Percentiles rank a stretch among this genome's conserved stretches.
phyloP scores from a whole-genome alignment of 2,888 invertebrate genomes.

The Onchidella celtica region DNA sequence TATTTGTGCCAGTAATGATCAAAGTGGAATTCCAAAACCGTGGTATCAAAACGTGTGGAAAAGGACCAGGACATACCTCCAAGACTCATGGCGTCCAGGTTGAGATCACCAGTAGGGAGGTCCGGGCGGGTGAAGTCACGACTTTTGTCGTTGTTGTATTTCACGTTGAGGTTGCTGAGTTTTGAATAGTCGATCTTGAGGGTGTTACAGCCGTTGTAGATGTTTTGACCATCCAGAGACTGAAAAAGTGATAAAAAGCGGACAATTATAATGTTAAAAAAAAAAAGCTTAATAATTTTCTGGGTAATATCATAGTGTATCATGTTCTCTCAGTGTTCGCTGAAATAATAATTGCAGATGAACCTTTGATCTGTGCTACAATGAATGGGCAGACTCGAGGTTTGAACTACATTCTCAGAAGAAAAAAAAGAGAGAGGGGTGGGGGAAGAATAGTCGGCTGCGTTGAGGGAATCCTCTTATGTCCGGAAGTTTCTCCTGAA shows the following conservation, averaged over 20 bases:
- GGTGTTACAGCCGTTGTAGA: conserved; percentile 99
- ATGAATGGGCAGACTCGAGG: no score
- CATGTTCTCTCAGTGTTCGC: background rate
- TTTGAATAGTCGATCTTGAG: conserved; percentile 99
- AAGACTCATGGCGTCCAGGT: conserved; percentile 60
- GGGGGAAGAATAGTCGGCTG: no score
- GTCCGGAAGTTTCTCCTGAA: no score
- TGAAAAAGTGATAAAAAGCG: conserved; percentile 79
- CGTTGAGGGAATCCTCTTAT: no score
- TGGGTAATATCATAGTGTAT: background rate
- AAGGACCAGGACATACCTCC: no score
- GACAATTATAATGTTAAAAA: background rate
- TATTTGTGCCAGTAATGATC: no score
- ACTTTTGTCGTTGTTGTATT: conserved; percentile 99
- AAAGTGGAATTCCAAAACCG: no score
- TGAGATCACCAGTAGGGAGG: conserved; percentile 93
- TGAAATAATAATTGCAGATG: background rate
- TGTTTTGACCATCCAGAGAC: conserved; percentile 98
- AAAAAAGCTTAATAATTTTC: background rate
- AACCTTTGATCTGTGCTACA: no score
- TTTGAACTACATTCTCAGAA: no score
- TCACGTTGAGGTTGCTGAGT: conserved; percentile 97
- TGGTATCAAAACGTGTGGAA: no score
- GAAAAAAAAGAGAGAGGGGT: no score
- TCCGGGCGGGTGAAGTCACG: conserved; percentile 99